Evolutionary conservation across 2,888 invertebrate species (phyloP).

Genomic region (Crematogaster levior): DNA sequence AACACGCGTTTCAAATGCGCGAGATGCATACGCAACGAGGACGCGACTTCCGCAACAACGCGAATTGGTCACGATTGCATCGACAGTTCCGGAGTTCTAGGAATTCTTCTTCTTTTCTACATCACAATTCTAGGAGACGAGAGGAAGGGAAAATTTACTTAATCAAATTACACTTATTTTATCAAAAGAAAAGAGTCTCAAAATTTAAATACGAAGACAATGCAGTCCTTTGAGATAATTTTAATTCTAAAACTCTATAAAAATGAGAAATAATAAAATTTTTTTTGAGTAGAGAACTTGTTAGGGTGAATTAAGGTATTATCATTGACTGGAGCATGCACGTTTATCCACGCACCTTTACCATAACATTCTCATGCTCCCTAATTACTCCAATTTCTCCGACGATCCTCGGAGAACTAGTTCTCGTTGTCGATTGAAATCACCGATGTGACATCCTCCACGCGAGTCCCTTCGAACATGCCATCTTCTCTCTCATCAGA

Average conservation of each 20-base stretch:
- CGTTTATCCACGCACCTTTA: slow-evolving; percentile 40
- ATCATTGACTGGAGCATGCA: neutral
- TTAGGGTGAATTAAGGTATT: neutral
- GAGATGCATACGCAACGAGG: neutral
- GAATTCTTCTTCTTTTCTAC: neutral
- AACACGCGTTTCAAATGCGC: neutral
- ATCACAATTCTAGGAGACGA: too few relatives aligned
- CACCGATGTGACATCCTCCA: slow-evolving; percentile 31
- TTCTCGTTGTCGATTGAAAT: slow-evolving; percentile 45
- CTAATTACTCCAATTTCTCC: neutral
- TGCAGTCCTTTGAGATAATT: neutral
- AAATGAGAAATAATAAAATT: neutral
- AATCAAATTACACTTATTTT: neutral
- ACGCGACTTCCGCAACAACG: neutral
- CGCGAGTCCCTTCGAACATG: slow-evolving; percentile 7
- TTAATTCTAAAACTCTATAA: neutral
- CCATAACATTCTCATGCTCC: slow-evolving; percentile 24
- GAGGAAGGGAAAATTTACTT: neutral
- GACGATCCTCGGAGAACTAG: slow-evolving; percentile 2
- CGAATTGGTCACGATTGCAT: neutral
- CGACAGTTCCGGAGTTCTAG: neutral
- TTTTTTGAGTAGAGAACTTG: neutral
- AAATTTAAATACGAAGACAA: neutral
- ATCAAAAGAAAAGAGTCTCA: neutral
- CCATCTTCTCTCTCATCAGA: slow-evolving; percentile 31